Base-by-base conservation (phyloP, 2,797 vertebrate genomes). In the Sciurus vulgaris region DNA sequence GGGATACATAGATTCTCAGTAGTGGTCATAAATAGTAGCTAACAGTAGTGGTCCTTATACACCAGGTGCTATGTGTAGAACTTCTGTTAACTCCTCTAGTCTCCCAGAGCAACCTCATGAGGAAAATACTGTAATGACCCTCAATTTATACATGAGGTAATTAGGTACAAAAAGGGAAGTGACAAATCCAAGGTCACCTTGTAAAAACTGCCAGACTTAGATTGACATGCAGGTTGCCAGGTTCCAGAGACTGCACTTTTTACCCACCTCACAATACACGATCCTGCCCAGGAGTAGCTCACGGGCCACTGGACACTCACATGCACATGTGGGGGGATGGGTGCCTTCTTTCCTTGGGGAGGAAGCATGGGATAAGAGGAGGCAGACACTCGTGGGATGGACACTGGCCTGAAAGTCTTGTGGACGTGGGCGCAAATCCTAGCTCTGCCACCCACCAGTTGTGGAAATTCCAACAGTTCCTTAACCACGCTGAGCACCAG, bases 291-390 rank as follows among this genome's bases (percentile, higher is more conserved):
- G 33, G 61, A 78, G 69, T 17, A 84, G 44, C 65, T 69, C 59
- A 30, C 51, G 30, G 65, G 33, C 77, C 63, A 65, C 6, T 3
- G 22, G 24, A 12, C 41, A n/a, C 18, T 51, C 49, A 10, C 0
- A 4, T 0, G 28, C 61, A 72, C 3, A 17, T 17, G 20, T 0
- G 54, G 22, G 41, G 33, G 26, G 12, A 8, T 47, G 3, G 5
- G 5, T 47, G 6, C 13, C n/a, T 41, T 20, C 90, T 24, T 82
- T 47, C 30, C 28, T 28, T 6, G 7, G 5, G 15, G 49, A 89
- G 26, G 18, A 9, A 47, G 35, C 51, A 9, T 4, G 4, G n/a
- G 22, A 28, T 1, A 56, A 65, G 9, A 70, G 38, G 12, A 72
- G 44, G 12, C 1, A 30, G 28, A 44, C 26, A 24, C 28, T 3